Conservation (phyloP, 92 coral and sea anemone species). For the Ricordea florida region DNA sequence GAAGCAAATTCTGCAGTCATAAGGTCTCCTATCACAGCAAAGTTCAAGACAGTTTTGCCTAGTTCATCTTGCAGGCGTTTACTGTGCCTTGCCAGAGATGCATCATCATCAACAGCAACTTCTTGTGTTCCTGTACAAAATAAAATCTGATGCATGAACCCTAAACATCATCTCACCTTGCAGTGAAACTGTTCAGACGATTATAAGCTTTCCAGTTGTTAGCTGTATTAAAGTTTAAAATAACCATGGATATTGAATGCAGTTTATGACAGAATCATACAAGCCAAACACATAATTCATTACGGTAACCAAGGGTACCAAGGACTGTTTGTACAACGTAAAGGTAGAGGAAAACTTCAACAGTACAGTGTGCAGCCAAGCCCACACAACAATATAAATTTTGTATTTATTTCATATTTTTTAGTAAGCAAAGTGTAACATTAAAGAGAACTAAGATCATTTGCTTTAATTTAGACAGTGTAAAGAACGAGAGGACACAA, state of each 20-base stretch:
- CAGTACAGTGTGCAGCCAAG: not conserved
- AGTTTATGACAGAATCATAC: not conserved
- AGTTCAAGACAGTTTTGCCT: not conserved
- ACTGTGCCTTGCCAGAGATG: conserved; percentile 2
- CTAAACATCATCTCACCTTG: not conserved
- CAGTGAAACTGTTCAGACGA: not conserved
- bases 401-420: not conserved
- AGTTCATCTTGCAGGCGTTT: conserved; percentile 1
- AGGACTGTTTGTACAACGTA: not conserved
- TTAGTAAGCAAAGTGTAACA: not conserved
- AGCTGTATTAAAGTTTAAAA: not conserved
- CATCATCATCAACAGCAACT: conserved; percentile 6
- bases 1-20: not conserved
- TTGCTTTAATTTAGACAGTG: not conserved
- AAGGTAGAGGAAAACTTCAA: not conserved
- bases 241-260: not conserved
- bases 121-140: not conserved
- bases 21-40: not conserved
- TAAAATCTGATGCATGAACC: not conserved
- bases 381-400: not conserved
- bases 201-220: too few relatives aligned
- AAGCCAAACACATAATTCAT: too few relatives aligned
- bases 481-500: not conserved
- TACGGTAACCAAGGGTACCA: not conserved
- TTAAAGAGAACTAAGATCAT: not conserved